Conservation (phyloP, 1,140 invertebrate species). For the Drosophila fuyamai region DNA sequence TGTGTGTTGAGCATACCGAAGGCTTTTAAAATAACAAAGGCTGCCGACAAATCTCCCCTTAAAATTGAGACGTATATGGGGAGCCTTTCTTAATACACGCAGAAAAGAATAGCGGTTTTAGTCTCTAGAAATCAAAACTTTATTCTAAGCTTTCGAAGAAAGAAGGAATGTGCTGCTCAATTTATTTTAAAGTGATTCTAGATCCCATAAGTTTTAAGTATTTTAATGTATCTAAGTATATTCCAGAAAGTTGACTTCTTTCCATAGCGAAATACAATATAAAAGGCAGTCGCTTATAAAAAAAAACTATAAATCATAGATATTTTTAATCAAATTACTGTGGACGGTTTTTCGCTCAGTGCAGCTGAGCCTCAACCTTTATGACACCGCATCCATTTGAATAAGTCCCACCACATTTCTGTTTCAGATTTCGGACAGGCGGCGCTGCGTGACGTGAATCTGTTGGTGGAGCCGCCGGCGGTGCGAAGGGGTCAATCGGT, state of each 20-base stretch:
- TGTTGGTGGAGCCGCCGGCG: slow-evolving; percentile 85
- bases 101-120: no score
- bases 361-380: background rate
- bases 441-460: slow-evolving; percentile 85
- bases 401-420: slow-evolving; percentile 53
- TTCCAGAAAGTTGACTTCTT: no score
- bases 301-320: no score
- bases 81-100: slow-evolving; percentile 2
- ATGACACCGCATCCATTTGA: slow-evolving; percentile 59
- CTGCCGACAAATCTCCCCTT: background rate
- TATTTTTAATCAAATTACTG: no score
- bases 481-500: slow-evolving; percentile 89
- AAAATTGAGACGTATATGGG: slow-evolving; percentile 13
- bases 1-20: slow-evolving; percentile 28
- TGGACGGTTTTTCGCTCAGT: background rate
- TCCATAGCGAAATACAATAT: no score
- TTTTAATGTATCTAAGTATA: no score
- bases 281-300: no score
- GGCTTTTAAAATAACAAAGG: slow-evolving; percentile 27
- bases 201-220: no score
- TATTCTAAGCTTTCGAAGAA: no score
- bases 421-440: slow-evolving; percentile 74
- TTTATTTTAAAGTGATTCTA: no score
- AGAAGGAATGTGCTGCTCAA: no score
- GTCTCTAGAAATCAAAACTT: no score